Percentiles rank a stretch among this genome's conserved stretches.
These are phyloP conservation scores for Crepidodera aurea DNA, from an alignment of 2,888 invertebrate species.

Conservation along the genomic window DNA sequence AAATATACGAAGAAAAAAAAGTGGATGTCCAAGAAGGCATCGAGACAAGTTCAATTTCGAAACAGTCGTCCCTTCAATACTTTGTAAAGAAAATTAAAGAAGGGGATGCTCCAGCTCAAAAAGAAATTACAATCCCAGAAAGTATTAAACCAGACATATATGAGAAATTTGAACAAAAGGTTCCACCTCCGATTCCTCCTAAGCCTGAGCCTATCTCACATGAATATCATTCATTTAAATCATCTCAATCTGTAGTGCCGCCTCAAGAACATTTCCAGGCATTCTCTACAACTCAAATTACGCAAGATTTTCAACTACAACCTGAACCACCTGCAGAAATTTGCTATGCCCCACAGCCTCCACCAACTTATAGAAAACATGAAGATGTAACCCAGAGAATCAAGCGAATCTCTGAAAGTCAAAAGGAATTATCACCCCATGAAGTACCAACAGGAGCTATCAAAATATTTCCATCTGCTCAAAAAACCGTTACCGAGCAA, in stretches of 20 bases:
- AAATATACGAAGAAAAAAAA: conserved; percentile 46
- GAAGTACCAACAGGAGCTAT: conserved; percentile 46
- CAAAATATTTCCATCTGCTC: conserved; percentile 41
- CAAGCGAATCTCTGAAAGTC: conserved; percentile 68
- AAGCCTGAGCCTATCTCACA: conserved; percentile 42
- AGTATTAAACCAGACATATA: conserved; percentile 59
- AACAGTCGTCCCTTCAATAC: conserved; percentile 71
- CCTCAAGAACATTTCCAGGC: conserved; percentile 38
- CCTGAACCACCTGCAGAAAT: conserved; percentile 78
- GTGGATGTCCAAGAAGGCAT: conserved; percentile 56
- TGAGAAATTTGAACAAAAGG: conserved; percentile 59
- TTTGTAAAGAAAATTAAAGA: conserved; percentile 72
- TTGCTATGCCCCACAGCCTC: conserved; percentile 67
- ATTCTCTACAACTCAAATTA: conserved; percentile 44
- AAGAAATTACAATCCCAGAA: conserved; percentile 56
- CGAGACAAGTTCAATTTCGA: conserved; percentile 69
- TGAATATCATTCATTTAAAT: conserved; percentile 45
- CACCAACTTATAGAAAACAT: conserved; percentile 53
- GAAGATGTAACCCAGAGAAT: conserved; percentile 68
- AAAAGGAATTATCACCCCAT: conserved; percentile 60
- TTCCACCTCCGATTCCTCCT: conserved; percentile 47
- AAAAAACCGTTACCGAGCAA: conserved; percentile 33
- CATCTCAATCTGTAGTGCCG: conserved; percentile 30
- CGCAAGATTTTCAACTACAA: conserved; percentile 65
- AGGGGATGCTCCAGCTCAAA: conserved; percentile 59